Evolutionary conservation across 64 coral and sea anemone genomes (phyloP).

Genomic region (Hydrozoanthus tunicans): DNA sequence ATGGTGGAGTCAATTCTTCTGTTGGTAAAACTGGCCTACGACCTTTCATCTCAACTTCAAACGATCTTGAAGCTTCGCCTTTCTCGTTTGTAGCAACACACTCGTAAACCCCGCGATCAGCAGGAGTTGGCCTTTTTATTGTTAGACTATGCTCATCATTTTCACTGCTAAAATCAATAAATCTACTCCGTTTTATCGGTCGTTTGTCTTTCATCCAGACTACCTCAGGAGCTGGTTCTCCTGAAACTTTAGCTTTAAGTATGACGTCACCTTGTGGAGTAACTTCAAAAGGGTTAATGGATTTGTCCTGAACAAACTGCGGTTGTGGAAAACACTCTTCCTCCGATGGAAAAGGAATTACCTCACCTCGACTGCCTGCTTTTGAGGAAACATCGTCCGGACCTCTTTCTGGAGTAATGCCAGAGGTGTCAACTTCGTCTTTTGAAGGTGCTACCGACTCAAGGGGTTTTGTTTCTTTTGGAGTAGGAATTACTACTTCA

Average conservation of each 20-base stretch:
- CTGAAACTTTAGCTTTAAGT: constrained; percentile 37
- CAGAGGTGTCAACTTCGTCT: constrained; percentile 12
- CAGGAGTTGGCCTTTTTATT: constrained; percentile 43
- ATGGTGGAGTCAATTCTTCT: neutral
- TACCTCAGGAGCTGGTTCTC: constrained; percentile 44
- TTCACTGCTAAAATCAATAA: constrained; percentile 41
- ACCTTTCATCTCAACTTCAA: constrained; percentile 50
- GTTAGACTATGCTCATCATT: constrained; percentile 32
- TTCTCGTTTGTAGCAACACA: constrained; percentile 26
- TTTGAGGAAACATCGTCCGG: neutral
- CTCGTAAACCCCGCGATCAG: constrained; percentile 23
- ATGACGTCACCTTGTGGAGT: constrained; percentile 29
- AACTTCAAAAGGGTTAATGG: constrained; percentile 19
- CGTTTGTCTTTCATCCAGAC: constrained; percentile 55
- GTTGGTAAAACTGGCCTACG: constrained; percentile 21
- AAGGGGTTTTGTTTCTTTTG: constrained; percentile 33
- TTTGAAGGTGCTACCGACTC: constrained; percentile 29
- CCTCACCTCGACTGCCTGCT: neutral
- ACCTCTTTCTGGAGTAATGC: neutral
- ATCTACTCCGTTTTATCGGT: constrained; percentile 28
- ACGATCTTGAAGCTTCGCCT: constrained; percentile 31
- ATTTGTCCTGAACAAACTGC: constrained; percentile 44
- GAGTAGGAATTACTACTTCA: constrained; percentile 35
- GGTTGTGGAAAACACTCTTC: constrained; percentile 11
- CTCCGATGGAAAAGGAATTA: neutral